Percentiles rank a stretch among this genome's conserved stretches.
These are phyloP conservation scores for Dichetophora obliterata DNA, from an alignment of 2,888 invertebrate genomes.

Conservation along the genomic window DNA sequence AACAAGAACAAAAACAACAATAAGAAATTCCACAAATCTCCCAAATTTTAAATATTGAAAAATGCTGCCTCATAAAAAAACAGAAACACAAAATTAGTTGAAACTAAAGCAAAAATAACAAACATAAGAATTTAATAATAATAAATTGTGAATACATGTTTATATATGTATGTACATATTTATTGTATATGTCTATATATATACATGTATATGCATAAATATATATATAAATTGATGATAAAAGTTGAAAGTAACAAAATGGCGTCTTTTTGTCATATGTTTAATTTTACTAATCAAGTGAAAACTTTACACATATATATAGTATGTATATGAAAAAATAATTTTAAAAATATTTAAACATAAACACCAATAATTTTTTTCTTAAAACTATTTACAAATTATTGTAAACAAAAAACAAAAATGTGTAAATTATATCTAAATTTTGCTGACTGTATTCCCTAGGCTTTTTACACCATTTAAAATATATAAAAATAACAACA, in stretches of 20 bases:
- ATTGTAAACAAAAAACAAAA: conserved; percentile 41
- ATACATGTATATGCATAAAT: background rate
- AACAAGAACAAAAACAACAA: conserved; percentile 33
- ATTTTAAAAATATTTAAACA: conserved; percentile 38
- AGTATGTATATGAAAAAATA: conserved; percentile 21
- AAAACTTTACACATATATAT: conserved; percentile 33
- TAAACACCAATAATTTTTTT: conserved; percentile 51
- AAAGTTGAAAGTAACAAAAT: conserved; percentile 41
- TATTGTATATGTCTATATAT: background rate
- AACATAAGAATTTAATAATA: conserved; percentile 37
- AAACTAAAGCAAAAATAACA: conserved; percentile 38
- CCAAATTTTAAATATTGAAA: conserved; percentile 41
- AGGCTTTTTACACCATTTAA: conserved; percentile 67
- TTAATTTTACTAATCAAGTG: conserved; percentile 32
- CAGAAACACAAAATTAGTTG: conserved; percentile 45
- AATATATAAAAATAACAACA: conserved; percentile 40
- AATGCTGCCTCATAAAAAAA: conserved; percentile 44
- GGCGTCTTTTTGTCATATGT: conserved; percentile 45
- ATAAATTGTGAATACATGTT: conserved; percentile 33
- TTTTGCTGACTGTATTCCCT: conserved; percentile 68
- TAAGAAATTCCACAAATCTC: conserved; percentile 43
- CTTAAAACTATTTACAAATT: conserved; percentile 54
- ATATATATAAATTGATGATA: background rate
- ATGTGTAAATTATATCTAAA: conserved; percentile 56
- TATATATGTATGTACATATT: conserved; percentile 7